Conservation (phyloP, 2,113 vertebrate genomes). For the Poecile atricapillus region DNA sequence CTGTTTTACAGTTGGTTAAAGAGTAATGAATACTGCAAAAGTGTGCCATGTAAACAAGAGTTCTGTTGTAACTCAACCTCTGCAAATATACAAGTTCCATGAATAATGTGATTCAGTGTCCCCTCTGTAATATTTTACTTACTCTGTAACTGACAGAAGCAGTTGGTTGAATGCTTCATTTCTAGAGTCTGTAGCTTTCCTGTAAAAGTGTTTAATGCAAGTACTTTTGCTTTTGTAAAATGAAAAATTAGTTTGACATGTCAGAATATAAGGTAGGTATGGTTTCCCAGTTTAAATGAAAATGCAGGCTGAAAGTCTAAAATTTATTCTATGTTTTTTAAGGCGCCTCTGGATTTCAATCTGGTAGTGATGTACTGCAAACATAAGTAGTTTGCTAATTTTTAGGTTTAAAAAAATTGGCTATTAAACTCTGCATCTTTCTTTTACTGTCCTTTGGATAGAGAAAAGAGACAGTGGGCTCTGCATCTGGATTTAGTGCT, state of each 20-base stretch:
- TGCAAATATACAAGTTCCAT: not conserved
- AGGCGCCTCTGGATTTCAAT: not conserved
- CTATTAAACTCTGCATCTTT: not conserved
- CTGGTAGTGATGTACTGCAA: not conserved
- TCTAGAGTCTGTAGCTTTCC: not conserved
- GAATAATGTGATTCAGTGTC: slow-evolving; percentile 17
- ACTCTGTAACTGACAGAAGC: not conserved
- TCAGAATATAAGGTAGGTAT: not conserved
- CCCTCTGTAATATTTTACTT: slow-evolving; percentile 26
- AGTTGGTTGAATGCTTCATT: not conserved
- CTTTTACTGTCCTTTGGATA: not conserved
- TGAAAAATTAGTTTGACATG: not conserved
- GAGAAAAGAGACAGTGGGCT: not conserved
- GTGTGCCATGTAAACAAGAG: not conserved
- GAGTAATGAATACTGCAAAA: not conserved
- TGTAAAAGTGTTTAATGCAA: not conserved
- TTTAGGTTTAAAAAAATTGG: not conserved
- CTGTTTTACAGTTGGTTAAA: not conserved
- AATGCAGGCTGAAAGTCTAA: not conserved
- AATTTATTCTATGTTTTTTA: not conserved
- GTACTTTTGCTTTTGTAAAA: not conserved
- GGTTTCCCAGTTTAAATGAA: not conserved
- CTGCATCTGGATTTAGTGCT: not conserved
- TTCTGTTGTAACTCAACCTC: slow-evolving; percentile 4
- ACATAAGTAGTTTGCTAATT: not conserved